These are phyloP conservation scores for Scalopus aquaticus DNA, from an alignment of 2,113 vertebrate species.

Conservation along the genomic window DNA sequence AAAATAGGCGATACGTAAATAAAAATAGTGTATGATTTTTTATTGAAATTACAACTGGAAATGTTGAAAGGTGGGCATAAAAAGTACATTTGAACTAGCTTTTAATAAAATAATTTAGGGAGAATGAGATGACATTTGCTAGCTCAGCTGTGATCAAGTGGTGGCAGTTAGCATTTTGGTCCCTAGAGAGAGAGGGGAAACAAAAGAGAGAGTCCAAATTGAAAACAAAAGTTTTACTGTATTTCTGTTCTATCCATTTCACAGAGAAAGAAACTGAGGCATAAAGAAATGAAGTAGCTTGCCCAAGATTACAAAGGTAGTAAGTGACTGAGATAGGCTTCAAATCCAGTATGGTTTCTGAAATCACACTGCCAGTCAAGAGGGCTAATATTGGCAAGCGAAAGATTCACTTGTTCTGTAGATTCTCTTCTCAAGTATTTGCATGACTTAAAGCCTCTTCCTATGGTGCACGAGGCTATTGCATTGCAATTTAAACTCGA, in stretches of 20 bases:
- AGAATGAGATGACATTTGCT: background rate
- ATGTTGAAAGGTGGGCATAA: background rate
- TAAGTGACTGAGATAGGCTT: background rate
- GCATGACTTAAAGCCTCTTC: conserved; percentile 51
- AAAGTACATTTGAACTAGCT: background rate
- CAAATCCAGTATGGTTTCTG: background rate
- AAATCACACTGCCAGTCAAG: background rate
- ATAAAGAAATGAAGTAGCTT: background rate
- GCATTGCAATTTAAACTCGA: conserved; percentile 45
- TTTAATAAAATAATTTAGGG: background rate
- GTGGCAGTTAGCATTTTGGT: background rate
- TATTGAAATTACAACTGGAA: background rate
- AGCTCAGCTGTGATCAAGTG: background rate
- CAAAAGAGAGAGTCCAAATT: background rate
- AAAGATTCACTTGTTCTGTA: background rate
- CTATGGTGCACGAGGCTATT: background rate
- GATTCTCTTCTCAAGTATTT: background rate
- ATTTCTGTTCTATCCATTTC: background rate
- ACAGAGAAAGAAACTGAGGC: background rate
- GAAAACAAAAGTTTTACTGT: background rate
- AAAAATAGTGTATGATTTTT: background rate
- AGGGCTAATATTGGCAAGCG: background rate
- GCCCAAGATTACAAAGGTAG: background rate
- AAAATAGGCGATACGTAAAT: background rate
- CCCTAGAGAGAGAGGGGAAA: background rate